These are phyloP conservation scores for Drosophila punjabiensis DNA, from an alignment of 1,140 invertebrate genomes.

Conservation along the genomic window DNA sequence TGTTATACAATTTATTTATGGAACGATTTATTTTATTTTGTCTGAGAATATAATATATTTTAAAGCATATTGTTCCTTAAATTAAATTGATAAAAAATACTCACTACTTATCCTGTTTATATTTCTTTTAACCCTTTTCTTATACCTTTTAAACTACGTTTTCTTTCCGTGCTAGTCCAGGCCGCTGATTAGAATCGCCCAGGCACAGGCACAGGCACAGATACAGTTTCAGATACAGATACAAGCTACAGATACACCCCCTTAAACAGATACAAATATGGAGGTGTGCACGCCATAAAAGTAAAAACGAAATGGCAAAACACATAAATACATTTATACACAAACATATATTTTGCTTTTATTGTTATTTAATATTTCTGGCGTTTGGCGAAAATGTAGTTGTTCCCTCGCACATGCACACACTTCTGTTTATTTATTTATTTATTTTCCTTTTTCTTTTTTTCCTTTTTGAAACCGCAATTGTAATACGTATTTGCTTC, in stretches of 20 bases:
- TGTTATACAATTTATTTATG: too few relatives aligned
- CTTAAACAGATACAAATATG: conserved; percentile 15
- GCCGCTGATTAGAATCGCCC: conserved; percentile 73
- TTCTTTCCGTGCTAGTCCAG: conserved; percentile 39
- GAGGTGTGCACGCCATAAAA: conserved; percentile 59
- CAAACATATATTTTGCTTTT: conserved; percentile 62
- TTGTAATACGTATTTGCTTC: conserved; percentile 35
- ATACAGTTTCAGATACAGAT: conserved; percentile 20
- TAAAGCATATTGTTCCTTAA: neutral
- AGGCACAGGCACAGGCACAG: conserved; percentile 15
- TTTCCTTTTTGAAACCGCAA: conserved; percentile 37
- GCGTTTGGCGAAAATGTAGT: conserved; percentile 77
- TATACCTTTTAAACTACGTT: neutral
- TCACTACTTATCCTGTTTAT: neutral
- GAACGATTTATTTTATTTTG: neutral
- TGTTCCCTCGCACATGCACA: conserved; percentile 40
- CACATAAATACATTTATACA: conserved; percentile 75
- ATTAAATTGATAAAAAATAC: neutral
- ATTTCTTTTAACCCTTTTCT: neutral
- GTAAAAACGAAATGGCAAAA: conserved; percentile 64
- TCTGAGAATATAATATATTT: neutral
- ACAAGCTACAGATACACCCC: conserved; percentile 13
- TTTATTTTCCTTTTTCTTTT: neutral
- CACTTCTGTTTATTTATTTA: conserved; percentile 13
- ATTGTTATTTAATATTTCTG: conserved; percentile 80